Base-by-base conservation (phyloP, 1,140 invertebrate genomes). In the Conus ventricosus region DNA sequence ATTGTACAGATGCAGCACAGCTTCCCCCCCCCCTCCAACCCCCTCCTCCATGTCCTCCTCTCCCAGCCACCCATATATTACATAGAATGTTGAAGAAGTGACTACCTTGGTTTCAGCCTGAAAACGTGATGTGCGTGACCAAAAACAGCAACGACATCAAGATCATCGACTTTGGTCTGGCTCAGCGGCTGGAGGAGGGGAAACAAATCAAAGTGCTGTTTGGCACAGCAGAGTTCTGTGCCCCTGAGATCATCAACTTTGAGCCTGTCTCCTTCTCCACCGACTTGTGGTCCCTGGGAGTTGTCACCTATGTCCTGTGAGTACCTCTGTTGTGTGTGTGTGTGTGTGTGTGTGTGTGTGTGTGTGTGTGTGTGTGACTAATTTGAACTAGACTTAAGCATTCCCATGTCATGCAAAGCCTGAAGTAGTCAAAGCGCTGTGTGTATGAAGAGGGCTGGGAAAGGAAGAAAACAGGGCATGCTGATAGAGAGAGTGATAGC, bases 201-300 rank as follows among this genome's bases (percentile, higher is more conserved):
- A 98, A 99, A 96, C 97, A 98, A n/a, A 98, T 99, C 1, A 99
- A 99, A 95, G 99, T 99, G 88, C 99, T 99, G 1, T 95, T 95
- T 92, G 99, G 98, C 83, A 99, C 99, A 0, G 99, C 99, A 0
- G 99, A 99, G 96, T 99, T 99, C 95, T 99, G 99, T 63, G 99
- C 99, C 84, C 99, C 99, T 20, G 99, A 99, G 96, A 99, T 99
- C 90, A 98, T 99, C 7, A 98, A 99, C 94, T 96, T 98, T 84
- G 98, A 99, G 95, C 98, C 99, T 1, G 99, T 99, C 89, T 99
- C 99, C n/a, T 99, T 99, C 96, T 99, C 99, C 95, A 99, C 99
- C 0, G 99, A 99, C 94, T 99, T 99, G 99, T 99, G 99, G 99
- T 98, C 98, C 60, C 97, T 99, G 75, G 99, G 99, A 94, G 99